Percentiles rank a stretch among this genome's conserved stretches.
phyloP scores from a whole-genome alignment of 2,113 vertebrate species.

The Chauna torquata region DNA sequence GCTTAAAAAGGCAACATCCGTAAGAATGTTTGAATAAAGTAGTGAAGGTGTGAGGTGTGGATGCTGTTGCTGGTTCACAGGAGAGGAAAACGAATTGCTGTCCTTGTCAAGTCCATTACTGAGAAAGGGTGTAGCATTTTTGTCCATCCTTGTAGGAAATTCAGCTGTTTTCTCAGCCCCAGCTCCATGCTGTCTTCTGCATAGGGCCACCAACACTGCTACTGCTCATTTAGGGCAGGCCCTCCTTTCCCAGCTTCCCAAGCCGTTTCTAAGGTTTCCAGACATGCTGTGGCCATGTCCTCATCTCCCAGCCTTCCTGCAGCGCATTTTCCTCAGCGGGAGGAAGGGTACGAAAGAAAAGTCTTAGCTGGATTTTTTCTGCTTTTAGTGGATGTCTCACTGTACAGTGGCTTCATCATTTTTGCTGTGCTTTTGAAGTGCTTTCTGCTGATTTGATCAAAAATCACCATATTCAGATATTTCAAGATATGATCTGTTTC shows the following conservation, averaged over 20 bases:
- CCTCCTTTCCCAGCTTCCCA: neutral
- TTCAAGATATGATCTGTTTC: neutral
- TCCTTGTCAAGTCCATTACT: neutral
- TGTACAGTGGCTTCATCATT: neutral
- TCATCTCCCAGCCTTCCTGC: neutral
- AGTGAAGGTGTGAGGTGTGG: too few relatives aligned
- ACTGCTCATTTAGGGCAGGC: neutral
- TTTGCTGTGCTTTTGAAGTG: neutral
- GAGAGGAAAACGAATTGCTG: neutral
- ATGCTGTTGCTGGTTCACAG: neutral
- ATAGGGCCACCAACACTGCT: neutral
- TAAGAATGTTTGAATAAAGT: too few relatives aligned
- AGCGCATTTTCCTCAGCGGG: neutral
- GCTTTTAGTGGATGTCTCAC: neutral
- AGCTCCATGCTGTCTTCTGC: neutral
- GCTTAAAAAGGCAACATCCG: too few relatives aligned
- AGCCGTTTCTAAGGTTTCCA: neutral
- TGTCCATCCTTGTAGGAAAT: neutral
- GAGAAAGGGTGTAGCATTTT: neutral
- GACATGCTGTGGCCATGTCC: neutral
- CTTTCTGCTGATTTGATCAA: neutral
- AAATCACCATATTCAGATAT: neutral
- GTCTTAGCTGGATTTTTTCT: neutral
- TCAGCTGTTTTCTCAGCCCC: neutral
- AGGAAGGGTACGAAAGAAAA: neutral